Conservation (phyloP, 37 sponge, comb jelly and placozoan genomes). For the Beroe forskalii region DNA sequence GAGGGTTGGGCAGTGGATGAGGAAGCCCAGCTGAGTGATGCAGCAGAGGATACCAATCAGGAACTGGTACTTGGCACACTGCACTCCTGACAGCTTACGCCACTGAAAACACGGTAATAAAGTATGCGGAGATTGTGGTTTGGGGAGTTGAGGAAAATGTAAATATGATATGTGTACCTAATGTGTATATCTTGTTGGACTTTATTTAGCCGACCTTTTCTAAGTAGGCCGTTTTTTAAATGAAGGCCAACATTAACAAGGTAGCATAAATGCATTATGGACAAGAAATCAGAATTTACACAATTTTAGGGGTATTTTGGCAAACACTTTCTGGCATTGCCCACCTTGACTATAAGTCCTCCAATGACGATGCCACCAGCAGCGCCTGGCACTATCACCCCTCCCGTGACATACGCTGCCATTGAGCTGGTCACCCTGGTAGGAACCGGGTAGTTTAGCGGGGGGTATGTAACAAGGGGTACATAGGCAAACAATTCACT, state of each 20-base stretch:
- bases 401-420: conserved; percentile 54
- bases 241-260: too few species aligned
- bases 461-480: too few species aligned
- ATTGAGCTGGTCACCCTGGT: conserved; percentile 24
- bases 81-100: conserved; percentile 7
- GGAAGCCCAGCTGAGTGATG: conserved; percentile 29
- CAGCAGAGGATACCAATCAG: background rate
- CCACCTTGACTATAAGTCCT: conserved; percentile 61
- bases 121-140: background rate
- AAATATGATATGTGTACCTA: too few species aligned
- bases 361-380: conserved; percentile 41
- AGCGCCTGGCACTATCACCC: conserved; percentile 42
- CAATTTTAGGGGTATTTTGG: too few species aligned
- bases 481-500: too few species aligned
- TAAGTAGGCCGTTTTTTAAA: too few species aligned
- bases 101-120: conserved; percentile 43
- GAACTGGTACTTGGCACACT: conserved; percentile 46
- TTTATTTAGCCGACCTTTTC: too few species aligned
- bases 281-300: too few species aligned
- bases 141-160: background rate
- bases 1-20: conserved; percentile 58
- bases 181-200: too few species aligned
- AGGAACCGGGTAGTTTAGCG: background rate
- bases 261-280: too few species aligned
- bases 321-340: too few species aligned